Base-by-base conservation (phyloP, 2,113 vertebrate species). In the Rana temporaria region DNA sequence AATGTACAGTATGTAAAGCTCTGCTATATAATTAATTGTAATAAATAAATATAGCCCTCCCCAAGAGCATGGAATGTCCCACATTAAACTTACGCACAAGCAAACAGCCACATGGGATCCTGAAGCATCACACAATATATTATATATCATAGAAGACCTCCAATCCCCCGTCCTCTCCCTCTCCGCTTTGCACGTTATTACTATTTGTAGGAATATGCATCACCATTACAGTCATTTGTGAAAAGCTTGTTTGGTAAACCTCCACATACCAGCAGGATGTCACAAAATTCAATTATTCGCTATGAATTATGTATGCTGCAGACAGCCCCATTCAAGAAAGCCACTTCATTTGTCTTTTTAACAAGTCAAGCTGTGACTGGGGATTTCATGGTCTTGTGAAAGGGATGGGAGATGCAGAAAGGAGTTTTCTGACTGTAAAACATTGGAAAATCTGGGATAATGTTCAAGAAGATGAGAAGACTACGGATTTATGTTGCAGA, bases 271-370 rank as follows among this genome's bases (percentile, higher is more conserved):
- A 82, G 80, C 80, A 75, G 80, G 62, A 59, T 82, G 80, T 82
- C 80, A 82, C 80, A 67, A 75, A 82, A 82, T 82, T 82, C 80
- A 82, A 82, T 82, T 82, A 82, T 82, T 82, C 71, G 16, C 62
- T 42, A 75, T 82, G 80, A 82, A 82, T 82, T 82, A 82, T 82
- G 80, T 82, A 82, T 82, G 70, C 70, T 67, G 57, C 80, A 82
- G 80, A 82, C 80, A 82, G 80, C 71, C 80, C 80, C 62, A 82
- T 82, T 75, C 71, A 82, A 22, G 53, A 68, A 82, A 82, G 80
- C 80, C 80, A 82, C 80, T 82, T 82, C 80, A 82, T 82, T 75
- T 82, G 80, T 82, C 80, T 82, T 82, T 82, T 82, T 82, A 82
- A 82, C 80, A 75, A 82, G 80, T 82, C 80, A 82, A 82, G 80